phyloP scores from a whole-genome alignment of 2,797 vertebrate species.

The Cottoperca gobio region DNA sequence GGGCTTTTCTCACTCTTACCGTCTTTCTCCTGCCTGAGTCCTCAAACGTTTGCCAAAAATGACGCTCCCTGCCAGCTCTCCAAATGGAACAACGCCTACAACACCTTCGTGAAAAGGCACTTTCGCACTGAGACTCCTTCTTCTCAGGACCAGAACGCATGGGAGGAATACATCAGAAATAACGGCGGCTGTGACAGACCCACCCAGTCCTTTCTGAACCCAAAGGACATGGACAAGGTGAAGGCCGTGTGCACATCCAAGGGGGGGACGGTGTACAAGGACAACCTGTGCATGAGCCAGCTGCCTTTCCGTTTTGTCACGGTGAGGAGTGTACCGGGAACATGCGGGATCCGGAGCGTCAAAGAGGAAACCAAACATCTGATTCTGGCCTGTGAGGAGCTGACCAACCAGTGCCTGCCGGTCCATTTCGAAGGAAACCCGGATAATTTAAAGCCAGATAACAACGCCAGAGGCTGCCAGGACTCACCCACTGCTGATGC shows the following conservation, averaged over 20 bases:
- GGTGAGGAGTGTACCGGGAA: constrained; percentile 65
- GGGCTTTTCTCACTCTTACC: constrained; percentile 29
- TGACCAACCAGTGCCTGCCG: constrained; percentile 77
- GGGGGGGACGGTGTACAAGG: constrained; percentile 69
- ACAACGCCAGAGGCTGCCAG: constrained; percentile 75
- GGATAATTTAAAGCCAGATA: constrained; percentile 22
- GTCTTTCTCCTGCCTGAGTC: constrained; percentile 50
- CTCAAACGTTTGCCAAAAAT: constrained; percentile 56
- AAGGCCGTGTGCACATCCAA: constrained; percentile 72
- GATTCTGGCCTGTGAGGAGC: constrained; percentile 83
- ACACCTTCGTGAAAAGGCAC: constrained; percentile 77
- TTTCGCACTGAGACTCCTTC: constrained; percentile 60
- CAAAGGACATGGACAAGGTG: constrained; percentile 68
- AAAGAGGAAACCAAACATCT: constrained; percentile 78
- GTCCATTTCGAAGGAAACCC: constrained; percentile 86
- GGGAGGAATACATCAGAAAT: constrained; percentile 71
- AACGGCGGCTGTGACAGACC: constrained; percentile 76
- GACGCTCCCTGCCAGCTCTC: constrained; percentile 77
- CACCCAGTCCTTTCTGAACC: constrained; percentile 83
- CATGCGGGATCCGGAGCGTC: constrained; percentile 77
- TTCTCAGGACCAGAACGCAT: constrained; percentile 64
- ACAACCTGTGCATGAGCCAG: constrained; percentile 84
- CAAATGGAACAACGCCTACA: constrained; percentile 69
- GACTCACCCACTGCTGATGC: neutral
- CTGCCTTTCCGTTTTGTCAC: constrained; percentile 80